Base-by-base conservation (phyloP, 2,888 invertebrate genomes). In the Hemistola chrysoprasaria region DNA sequence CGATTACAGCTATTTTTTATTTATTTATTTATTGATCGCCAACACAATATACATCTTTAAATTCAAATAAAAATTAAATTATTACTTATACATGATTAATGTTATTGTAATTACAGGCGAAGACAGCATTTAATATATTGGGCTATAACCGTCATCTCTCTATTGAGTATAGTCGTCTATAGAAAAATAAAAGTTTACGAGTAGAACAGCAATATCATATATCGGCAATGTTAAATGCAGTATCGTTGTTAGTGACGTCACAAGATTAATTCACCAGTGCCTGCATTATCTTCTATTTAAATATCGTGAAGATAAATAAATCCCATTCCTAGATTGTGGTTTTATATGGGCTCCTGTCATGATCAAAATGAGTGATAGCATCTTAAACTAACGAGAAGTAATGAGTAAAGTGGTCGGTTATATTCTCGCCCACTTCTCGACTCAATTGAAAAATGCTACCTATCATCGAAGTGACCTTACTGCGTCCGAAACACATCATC, bases 361-460 rank as follows among this genome's bases (percentile, higher is more conserved):
- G 55, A 41, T 30, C 50, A 45, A 51, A 58, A 53, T 58, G 67
- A 74, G 64, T 65, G 73, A 79, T 76, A 69, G 70, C 69, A 71
- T 66, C 66, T 56, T 51, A 57, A 39, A 46, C 46, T 70, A 72
- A 75, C 66, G 50, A 70, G 64, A 71, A 57, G 55, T 78, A 44
- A 80, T 70, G 62, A 76, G 71, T 67, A 71, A 78, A 82, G 65
- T 74, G 67, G 54, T 59, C 53, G 52, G 50, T 42, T 45, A 59
- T 47, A 55, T 54, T 67, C 53, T 57, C 81, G 78, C 83, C 83
- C 82, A 85, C 84, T 59, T 65, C 58, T 60, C 44, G 16, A 43
- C 60, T 78, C 77, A 86, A 86, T 86, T 85, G 83, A 76, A 77
- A 71, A 72, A 74, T 75, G 61, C 70, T 72, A 63, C 62, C 66